A percentile compares a stretch with the other conserved stretches of the same genome.
phyloP scores from a whole-genome alignment of 2,888 invertebrate genomes.

The Brachypterus glaber region DNA sequence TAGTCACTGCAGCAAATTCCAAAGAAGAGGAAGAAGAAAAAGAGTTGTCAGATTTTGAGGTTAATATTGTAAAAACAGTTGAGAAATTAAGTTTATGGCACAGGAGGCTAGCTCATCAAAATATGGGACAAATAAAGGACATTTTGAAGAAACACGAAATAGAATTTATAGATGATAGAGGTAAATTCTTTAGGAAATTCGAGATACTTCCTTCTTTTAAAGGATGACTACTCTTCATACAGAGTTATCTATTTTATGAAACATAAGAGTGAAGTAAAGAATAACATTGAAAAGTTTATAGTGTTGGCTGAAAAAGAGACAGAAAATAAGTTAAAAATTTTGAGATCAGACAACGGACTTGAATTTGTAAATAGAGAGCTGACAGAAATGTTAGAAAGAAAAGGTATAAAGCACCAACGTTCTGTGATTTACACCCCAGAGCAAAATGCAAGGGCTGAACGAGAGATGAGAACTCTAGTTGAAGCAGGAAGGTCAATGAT shows the following conservation, averaged over 20 bases:
- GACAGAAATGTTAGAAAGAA: constrained; percentile 14
- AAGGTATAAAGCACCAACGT: constrained; percentile 16
- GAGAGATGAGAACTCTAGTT: constrained; percentile 26
- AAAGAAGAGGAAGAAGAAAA: no score
- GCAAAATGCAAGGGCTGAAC: constrained; percentile 25
- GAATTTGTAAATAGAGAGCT: constrained; percentile 18
- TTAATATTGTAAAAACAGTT: constrained; percentile 4
- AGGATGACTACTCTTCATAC: no score
- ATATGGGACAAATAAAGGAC: constrained; percentile 10
- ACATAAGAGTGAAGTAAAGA: no score
- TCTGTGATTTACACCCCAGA: constrained; percentile 9
- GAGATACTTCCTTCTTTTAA: no score
- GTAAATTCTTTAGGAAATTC: no score
- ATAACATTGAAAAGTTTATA: no score
- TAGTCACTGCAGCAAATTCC: no score
- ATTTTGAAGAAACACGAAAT: constrained; percentile 10
- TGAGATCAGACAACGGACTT: constrained; percentile 22
- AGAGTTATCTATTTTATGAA: no score
- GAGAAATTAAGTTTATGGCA: constrained; percentile 11
- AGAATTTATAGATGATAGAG: no score
- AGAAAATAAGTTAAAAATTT: no score
- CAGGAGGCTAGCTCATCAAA: constrained; percentile 10
- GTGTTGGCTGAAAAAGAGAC: no score
- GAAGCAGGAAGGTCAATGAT: constrained; percentile 27
- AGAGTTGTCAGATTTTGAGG: no score